These are phyloP conservation scores for Paramormyrops hopkinsi DNA, from an alignment of 2,797 vertebrate species.

Conservation along the genomic window DNA sequence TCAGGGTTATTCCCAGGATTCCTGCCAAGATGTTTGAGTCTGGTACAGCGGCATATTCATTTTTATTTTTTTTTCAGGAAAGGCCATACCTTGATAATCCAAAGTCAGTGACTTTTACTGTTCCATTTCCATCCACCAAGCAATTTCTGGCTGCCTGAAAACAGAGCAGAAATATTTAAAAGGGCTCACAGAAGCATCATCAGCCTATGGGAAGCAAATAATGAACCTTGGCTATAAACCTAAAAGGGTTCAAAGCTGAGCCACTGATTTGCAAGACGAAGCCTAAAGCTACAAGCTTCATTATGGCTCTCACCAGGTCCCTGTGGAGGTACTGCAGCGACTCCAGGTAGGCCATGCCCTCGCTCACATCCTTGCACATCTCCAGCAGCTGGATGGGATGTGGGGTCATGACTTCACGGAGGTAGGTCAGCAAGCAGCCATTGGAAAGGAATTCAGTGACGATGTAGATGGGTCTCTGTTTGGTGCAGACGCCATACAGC, in stretches of 20 bases:
- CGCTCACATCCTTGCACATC: conserved; percentile 93
- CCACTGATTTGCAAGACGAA: background rate
- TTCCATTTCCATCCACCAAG: conserved; percentile 82
- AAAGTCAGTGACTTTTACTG: conserved; percentile 95
- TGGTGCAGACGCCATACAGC: conserved; percentile 92
- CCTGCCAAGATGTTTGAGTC: background rate
- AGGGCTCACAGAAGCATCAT: background rate
- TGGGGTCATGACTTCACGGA: conserved; percentile 74
- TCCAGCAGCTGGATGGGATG: conserved; percentile 77
- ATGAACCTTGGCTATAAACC: background rate
- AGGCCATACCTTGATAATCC: conserved; percentile 83
- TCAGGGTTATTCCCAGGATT: background rate
- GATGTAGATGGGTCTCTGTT: conserved; percentile 91
- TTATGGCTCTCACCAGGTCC: conserved; percentile 75
- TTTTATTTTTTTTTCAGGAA: background rate
- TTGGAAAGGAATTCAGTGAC: conserved; percentile 93
- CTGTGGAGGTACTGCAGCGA: conserved; percentile 86
- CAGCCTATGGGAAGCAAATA: background rate
- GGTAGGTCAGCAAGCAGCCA: conserved; percentile 84
- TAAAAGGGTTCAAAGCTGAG: background rate
- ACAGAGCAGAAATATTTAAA: background rate
- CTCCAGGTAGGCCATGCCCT: conserved; percentile 94
- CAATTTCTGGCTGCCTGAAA: conserved; percentile 92
- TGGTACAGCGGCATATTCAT: background rate
- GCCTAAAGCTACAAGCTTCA: background rate